Evolutionary conservation across 2,888 invertebrate species (phyloP).

Genomic region (Cataglyphis cursor): DNA sequence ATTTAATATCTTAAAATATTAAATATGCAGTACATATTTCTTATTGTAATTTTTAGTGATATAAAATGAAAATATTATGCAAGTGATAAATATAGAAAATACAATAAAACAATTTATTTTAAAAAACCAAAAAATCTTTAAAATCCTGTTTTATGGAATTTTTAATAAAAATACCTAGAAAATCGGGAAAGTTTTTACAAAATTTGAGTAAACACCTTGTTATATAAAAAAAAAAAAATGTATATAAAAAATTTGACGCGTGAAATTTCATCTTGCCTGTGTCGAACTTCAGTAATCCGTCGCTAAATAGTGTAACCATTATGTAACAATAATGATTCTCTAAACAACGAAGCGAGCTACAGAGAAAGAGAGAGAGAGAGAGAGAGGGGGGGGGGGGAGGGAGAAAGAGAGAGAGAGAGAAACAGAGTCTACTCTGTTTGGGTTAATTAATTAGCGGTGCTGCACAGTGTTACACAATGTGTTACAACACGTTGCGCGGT

Average conservation of each 20-base stretch:
- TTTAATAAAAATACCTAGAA: too few relatives aligned
- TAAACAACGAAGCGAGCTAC: constrained; percentile 15
- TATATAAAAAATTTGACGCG: neutral
- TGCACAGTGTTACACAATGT: constrained; percentile 19
- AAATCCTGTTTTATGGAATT: too few relatives aligned
- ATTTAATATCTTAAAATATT: too few relatives aligned
- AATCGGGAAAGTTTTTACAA: too few relatives aligned
- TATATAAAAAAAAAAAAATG: neutral
- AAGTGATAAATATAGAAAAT: too few relatives aligned
- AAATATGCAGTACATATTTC: too few relatives aligned
- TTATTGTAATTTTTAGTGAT: too few relatives aligned
- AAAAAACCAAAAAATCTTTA: too few relatives aligned
- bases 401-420: neutral
- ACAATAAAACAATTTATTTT: too few relatives aligned
- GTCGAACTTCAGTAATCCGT: neutral
- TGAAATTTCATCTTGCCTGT: neutral
- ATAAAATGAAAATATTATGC: too few relatives aligned
- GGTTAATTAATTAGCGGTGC: constrained; percentile 48
- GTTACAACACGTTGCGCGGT: constrained; percentile 27
- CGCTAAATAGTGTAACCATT: constrained; percentile 19
- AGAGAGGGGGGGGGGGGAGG: neutral
- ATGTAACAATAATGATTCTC: constrained; percentile 18
- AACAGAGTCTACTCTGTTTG: constrained; percentile 7
- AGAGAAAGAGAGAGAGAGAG: neutral
- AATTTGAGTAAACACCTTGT: too few relatives aligned